Percentiles rank a stretch among this genome's conserved stretches.
Evolutionary conservation across 2,888 invertebrate genomes (phyloP).

Genomic region (Dynastes grantii): DNA sequence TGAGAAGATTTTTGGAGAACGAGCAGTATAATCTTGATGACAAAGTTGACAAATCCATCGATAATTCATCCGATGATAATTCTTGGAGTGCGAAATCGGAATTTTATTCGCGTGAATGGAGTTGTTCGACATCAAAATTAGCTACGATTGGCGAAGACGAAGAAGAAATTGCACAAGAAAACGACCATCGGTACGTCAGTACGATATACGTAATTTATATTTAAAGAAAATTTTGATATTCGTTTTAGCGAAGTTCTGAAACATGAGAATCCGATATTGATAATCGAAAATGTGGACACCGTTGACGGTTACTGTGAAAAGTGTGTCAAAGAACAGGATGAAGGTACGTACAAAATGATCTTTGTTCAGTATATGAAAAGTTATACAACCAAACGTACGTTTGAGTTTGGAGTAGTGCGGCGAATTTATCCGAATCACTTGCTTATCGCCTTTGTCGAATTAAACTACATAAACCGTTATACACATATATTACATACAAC

Average conservation of each 20-base stretch:
- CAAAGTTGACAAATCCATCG: slow-evolving; percentile 22
- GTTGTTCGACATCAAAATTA: slow-evolving; percentile 73
- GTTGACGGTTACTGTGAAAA: slow-evolving; percentile 38
- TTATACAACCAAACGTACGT: slow-evolving; percentile 43
- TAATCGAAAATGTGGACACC: slow-evolving; percentile 62
- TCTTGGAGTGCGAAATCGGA: slow-evolving; percentile 63
- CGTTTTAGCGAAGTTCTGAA: slow-evolving; percentile 36
- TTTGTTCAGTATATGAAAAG: not conserved
- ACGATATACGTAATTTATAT: not conserved
- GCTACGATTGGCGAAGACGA: slow-evolving; percentile 83
- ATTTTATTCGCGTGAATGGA: slow-evolving; percentile 71
- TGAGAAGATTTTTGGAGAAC: slow-evolving; percentile 65
- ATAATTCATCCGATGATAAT: not conserved
- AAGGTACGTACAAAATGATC: slow-evolving; percentile 40
- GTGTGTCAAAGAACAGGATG: slow-evolving; percentile 39
- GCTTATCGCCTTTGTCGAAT: not conserved
- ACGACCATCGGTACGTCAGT: slow-evolving; percentile 33
- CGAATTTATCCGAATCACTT: not conserved
- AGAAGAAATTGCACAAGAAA: slow-evolving; percentile 67
- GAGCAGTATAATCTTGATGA: slow-evolving; percentile 61
- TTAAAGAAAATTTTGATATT: not conserved
- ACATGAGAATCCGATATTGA: slow-evolving; percentile 61
- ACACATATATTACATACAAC: not conserved
- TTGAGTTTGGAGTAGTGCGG: not conserved
- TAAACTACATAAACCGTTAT: not conserved